phyloP scores from a whole-genome alignment of 2,113 vertebrate species.

The Cyprinodon variegatus region DNA sequence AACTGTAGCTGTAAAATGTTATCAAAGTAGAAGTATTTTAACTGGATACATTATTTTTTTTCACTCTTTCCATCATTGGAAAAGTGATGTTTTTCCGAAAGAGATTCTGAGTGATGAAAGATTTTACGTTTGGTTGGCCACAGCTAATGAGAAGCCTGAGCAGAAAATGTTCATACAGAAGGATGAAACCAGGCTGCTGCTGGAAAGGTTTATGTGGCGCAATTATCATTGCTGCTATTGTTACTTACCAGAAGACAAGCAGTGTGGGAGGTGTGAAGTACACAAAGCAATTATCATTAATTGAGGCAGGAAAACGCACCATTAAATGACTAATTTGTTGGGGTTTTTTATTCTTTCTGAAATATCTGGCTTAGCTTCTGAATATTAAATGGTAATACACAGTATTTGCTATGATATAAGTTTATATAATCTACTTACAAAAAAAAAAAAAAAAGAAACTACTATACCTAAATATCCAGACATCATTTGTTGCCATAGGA shows the following conservation, averaged over 20 bases:
- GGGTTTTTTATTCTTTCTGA: conserved; percentile 15
- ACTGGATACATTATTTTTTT: too few relatives aligned
- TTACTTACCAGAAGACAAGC: conserved; percentile 64
- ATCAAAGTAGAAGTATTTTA: too few relatives aligned
- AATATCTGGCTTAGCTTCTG: conserved; percentile 46
- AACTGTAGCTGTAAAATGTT: too few relatives aligned
- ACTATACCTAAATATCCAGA: neutral
- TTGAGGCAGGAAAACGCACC: conserved; percentile 59
- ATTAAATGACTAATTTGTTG: conserved; percentile 60
- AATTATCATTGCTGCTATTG: conserved; percentile 41
- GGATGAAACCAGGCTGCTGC: conserved; percentile 11
- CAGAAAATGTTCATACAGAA: conserved; percentile 16
- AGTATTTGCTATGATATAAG: conserved; percentile 15
- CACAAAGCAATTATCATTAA: conserved; percentile 71
- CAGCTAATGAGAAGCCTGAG: conserved; percentile 57
- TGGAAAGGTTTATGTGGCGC: conserved; percentile 40
- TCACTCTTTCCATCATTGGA: too few relatives aligned
- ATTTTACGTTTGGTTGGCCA: conserved; percentile 40
- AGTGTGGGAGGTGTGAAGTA: conserved; percentile 68
- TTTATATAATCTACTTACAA: neutral
- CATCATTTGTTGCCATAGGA: too few relatives aligned
- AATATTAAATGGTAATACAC: conserved; percentile 29
- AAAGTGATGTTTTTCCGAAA: conserved; percentile 10
- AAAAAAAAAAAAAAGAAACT: conserved; percentile 2
- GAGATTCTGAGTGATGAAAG: conserved; percentile 26